phyloP scores from a whole-genome alignment of 2,797 vertebrate genomes.

The Chloroceryle inda region DNA sequence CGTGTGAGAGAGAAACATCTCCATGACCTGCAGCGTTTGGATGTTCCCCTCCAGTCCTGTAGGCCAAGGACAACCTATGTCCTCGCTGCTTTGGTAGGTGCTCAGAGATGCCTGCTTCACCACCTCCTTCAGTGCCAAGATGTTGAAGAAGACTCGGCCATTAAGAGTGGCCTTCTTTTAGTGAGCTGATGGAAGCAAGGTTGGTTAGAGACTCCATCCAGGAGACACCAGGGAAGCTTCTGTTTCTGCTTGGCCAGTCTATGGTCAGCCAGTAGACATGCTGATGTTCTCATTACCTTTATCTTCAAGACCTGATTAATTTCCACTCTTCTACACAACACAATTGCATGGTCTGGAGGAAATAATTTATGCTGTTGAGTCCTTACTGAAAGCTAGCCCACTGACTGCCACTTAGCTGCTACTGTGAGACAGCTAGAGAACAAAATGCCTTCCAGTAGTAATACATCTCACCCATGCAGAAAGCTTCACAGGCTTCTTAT shows the following conservation, averaged over 20 bases:
- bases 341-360: background rate
- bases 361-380: background rate
- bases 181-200: background rate
- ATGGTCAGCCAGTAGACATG: background rate
- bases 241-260: background rate
- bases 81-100: background rate
- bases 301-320: background rate
- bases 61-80: conserved; percentile 55
- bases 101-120: background rate
- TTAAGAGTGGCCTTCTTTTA: background rate
- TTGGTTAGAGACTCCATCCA: background rate
- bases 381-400: background rate
- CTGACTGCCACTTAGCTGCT: background rate
- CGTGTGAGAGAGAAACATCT: background rate
- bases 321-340: background rate
- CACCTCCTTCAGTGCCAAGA: background rate
- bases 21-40: conserved; percentile 65
- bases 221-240: background rate
- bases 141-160: background rate
- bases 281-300: background rate
- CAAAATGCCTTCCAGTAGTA: conserved; percentile 23
- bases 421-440: background rate
- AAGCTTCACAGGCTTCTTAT: background rate
- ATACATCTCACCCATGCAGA: background rate
- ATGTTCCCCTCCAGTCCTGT: conserved; percentile 58